Conservation (phyloP, 53 echinoderm and acorn worm genomes). For the Apostichopus leukothele region DNA sequence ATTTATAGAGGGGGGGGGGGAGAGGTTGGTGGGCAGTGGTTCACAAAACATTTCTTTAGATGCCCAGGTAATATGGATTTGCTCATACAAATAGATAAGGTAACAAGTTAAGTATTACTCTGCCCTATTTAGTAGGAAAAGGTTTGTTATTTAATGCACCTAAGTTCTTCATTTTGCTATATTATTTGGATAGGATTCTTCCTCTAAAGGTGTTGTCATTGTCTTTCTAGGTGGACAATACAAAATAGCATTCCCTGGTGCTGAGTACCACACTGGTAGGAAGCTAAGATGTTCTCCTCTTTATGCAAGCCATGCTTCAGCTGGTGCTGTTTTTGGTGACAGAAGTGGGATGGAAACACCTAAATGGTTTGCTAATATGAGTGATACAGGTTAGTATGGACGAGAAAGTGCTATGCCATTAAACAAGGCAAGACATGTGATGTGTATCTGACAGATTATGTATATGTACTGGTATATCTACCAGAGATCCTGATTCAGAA, state of each 20-base stretch:
- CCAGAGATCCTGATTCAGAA: too few species aligned
- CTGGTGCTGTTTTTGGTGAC: conserved; percentile 90
- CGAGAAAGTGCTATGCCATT: not conserved
- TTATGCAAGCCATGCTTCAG: conserved; percentile 62
- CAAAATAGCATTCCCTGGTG: conserved; percentile 53
- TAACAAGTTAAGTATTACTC: too few species aligned
- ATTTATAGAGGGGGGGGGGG: too few species aligned
- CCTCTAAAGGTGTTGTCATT: not conserved
- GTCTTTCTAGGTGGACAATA: conserved; percentile 54
- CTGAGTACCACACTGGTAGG: conserved; percentile 67
- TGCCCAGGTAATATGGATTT: too few species aligned
- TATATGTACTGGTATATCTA: too few species aligned
- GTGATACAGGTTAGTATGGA: conserved; percentile 57
- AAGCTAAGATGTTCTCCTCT: conserved; percentile 84
- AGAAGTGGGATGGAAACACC: conserved; percentile 81
- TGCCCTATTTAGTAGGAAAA: too few species aligned
- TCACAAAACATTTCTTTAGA: too few species aligned
- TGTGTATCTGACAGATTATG: too few species aligned
- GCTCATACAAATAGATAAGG: too few species aligned
- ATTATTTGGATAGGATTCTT: not conserved
- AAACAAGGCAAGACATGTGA: too few species aligned
- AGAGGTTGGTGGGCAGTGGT: too few species aligned
- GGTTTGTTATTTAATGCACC: conserved; percentile 15
- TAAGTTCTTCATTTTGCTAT: conserved; percentile 74
- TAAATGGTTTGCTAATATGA: conserved; percentile 68